A percentile compares a stretch with the other conserved stretches of the same genome.
phyloP scores from a whole-genome alignment of 2,113 vertebrate genomes.

The Casuarius casuarius region DNA sequence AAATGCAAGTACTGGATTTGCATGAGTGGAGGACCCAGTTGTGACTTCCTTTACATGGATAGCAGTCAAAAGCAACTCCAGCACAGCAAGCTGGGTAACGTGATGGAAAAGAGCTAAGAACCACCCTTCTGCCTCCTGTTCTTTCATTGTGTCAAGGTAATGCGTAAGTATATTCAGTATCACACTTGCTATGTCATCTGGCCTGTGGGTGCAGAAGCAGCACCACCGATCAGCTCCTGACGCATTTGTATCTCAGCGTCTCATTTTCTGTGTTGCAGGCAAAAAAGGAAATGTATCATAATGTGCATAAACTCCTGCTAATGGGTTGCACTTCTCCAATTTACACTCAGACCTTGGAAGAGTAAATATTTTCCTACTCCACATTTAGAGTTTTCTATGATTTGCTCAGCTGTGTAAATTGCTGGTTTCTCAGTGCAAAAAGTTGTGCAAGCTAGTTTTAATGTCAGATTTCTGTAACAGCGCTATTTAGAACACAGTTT shows the following conservation, averaged over 20 bases:
- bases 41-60: neutral
- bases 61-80: neutral
- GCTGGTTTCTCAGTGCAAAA: constrained; percentile 5
- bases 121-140: neutral
- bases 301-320: constrained; percentile 10
- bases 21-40: neutral
- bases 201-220: neutral
- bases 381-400: constrained; percentile 14
- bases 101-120: neutral
- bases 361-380: constrained; percentile 52
- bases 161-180: neutral
- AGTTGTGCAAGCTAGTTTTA: neutral
- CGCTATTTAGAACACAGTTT: constrained; percentile 21
- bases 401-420: constrained; percentile 52
- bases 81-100: neutral
- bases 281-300: constrained; percentile 29
- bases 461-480: constrained; percentile 41
- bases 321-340: constrained; percentile 42
- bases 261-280: constrained; percentile 21
- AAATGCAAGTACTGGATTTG: neutral
- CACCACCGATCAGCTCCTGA: neutral
- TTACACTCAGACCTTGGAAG: constrained; percentile 34
- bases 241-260: neutral
- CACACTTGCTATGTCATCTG: neutral
- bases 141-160: neutral